Percentiles rank a stretch among this genome's conserved stretches.
These are phyloP conservation scores for Pararge aegeria DNA, from an alignment of 1,140 invertebrate genomes.

Conservation along the genomic window DNA sequence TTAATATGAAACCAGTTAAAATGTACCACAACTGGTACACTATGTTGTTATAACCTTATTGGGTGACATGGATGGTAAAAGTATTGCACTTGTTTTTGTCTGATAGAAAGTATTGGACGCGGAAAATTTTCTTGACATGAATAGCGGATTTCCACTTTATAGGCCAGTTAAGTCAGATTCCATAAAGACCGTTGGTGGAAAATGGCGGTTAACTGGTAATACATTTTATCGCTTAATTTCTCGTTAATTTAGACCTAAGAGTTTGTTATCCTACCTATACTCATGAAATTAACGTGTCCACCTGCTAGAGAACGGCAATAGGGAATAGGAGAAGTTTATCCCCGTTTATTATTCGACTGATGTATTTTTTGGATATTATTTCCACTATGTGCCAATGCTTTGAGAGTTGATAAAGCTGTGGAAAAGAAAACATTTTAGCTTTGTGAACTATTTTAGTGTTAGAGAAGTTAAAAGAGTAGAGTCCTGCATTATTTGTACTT, in stretches of 20 bases:
- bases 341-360: no score
- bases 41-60: neutral
- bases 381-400: no score
- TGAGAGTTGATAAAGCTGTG: no score
- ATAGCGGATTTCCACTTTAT: constrained; percentile 11
- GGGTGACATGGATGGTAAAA: constrained; percentile 9
- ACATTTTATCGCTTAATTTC: neutral
- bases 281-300: no score
- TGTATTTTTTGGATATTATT: no score
- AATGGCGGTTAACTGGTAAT: neutral
- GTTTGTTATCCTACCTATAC: no score
- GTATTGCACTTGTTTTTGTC: constrained; percentile 13
- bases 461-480: no score
- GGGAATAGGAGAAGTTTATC: no score
- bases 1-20: constrained; percentile 20
- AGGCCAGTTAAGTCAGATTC: constrained; percentile 10
- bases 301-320: no score
- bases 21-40: constrained; percentile 1
- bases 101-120: constrained; percentile 4
- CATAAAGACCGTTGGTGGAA: neutral
- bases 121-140: constrained; percentile 9
- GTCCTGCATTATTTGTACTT: no score
- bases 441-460: no score
- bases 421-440: no score
- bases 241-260: neutral